Conservation (phyloP, 2,113 vertebrate genomes). For the Lycaon pictus region DNA sequence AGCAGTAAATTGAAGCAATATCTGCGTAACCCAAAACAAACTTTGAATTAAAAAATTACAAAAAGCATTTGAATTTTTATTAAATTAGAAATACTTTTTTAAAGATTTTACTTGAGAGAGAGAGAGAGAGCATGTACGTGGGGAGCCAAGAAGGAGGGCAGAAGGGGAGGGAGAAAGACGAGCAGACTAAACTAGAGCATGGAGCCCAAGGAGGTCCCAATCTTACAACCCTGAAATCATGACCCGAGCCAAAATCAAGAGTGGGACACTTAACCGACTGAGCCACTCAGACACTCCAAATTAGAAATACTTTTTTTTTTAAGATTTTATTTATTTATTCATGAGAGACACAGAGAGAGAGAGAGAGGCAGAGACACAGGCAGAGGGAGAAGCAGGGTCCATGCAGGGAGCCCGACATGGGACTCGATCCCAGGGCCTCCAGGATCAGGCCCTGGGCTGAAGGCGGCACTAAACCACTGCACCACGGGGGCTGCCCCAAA, state of each 20-base stretch:
- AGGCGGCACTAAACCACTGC: too few relatives aligned
- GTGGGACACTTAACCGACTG: too few relatives aligned
- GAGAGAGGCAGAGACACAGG: too few relatives aligned
- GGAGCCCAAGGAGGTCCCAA: background rate
- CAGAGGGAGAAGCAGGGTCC: too few relatives aligned
- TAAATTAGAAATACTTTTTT: background rate
- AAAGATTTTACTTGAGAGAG: background rate
- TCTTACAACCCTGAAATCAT: background rate
- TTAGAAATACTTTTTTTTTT: too few relatives aligned
- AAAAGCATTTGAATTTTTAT: background rate
- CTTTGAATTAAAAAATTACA: background rate
- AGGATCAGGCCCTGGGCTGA: too few relatives aligned
- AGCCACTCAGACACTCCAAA: too few relatives aligned
- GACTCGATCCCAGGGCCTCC: too few relatives aligned
- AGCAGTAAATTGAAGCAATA: background rate
- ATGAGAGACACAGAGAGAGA: too few relatives aligned
- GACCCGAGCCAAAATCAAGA: background rate
- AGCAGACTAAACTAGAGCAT: background rate
- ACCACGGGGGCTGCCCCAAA: too few relatives aligned
- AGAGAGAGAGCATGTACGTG: background rate
- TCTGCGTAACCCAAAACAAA: background rate
- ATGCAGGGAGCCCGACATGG: too few relatives aligned
- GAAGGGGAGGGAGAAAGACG: background rate
- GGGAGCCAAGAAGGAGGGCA: background rate
- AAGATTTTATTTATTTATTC: too few relatives aligned